These are phyloP conservation scores for Creontiades dilutus DNA, from an alignment of 2,888 invertebrate genomes.

Conservation along the genomic window DNA sequence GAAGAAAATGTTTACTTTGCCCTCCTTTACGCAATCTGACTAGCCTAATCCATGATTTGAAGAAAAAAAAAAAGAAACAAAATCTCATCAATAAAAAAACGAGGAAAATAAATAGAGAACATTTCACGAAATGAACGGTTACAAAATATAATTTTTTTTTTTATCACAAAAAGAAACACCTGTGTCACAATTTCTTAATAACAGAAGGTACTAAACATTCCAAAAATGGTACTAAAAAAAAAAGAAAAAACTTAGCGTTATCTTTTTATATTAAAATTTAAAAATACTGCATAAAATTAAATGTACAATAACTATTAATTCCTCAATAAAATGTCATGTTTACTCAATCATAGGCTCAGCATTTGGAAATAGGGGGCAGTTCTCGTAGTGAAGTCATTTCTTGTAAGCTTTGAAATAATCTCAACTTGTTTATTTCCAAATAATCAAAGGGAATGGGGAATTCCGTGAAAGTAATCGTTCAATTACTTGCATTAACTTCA, in stretches of 20 bases:
- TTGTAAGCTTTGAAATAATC: no score
- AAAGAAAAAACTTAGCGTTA: not conserved
- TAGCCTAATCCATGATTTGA: conserved; percentile 1
- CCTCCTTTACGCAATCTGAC: not conserved
- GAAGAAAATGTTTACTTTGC: not conserved
- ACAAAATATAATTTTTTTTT: not conserved
- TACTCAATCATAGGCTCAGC: no score
- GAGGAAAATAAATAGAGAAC: not conserved
- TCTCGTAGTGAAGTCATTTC: no score
- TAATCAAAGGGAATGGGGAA: no score
- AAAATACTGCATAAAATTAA: conserved; percentile 17
- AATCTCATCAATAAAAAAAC: not conserved
- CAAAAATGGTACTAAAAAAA: not conserved
- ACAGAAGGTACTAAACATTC: not conserved
- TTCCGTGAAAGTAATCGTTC: no score
- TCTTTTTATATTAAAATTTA: conserved; percentile 5
- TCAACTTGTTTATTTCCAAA: no score
- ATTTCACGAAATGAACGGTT: not conserved
- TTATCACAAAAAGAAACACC: not conserved
- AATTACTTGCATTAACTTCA: no score
- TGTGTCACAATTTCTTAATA: not conserved
- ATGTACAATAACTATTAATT: not conserved
- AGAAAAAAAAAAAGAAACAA: not conserved
- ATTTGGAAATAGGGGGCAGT: no score
- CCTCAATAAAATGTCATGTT: not conserved